phyloP scores from a whole-genome alignment of 2,888 invertebrate species.

The Yponomeuta sedellus region DNA sequence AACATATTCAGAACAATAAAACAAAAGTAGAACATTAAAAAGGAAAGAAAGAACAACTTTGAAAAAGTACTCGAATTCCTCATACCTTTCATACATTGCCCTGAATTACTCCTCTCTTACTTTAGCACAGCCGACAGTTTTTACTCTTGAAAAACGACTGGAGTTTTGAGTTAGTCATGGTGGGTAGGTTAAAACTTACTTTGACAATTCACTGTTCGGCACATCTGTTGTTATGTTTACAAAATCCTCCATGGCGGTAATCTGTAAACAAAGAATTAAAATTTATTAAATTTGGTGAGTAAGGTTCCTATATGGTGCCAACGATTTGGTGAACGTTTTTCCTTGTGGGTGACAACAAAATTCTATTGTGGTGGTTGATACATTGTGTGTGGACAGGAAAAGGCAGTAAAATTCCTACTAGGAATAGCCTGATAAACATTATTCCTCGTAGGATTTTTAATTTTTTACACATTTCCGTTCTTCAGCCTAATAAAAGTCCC shows the following conservation, averaged over 20 bases:
- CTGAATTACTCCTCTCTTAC: too few relatives aligned
- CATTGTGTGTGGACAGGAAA: too few relatives aligned
- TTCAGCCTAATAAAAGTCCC: too few relatives aligned
- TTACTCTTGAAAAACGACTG: too few relatives aligned
- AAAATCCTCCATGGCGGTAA: constrained; percentile 39
- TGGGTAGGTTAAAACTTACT: constrained; percentile 34
- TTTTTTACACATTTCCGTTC: too few relatives aligned
- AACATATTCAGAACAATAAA: neutral
- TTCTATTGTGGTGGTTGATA: neutral
- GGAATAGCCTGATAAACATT: too few relatives aligned
- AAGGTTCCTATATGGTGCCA: neutral
- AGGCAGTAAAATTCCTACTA: too few relatives aligned
- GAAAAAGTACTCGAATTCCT: neutral
- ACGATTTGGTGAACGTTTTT: neutral
- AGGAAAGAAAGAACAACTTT: neutral
- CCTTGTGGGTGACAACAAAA: neutral
- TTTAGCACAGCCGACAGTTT: too few relatives aligned
- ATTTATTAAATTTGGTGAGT: neutral
- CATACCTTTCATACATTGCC: too few relatives aligned
- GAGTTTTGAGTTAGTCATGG: neutral
- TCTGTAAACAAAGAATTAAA: constrained; percentile 33
- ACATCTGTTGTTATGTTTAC: constrained; percentile 38
- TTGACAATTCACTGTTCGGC: constrained; percentile 46
- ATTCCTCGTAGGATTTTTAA: too few relatives aligned
- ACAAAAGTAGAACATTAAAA: neutral